Percentiles rank a stretch among this genome's conserved stretches.
Conservation (phyloP, 2,113 vertebrate genomes). For the Calidris pygmaea region DNA sequence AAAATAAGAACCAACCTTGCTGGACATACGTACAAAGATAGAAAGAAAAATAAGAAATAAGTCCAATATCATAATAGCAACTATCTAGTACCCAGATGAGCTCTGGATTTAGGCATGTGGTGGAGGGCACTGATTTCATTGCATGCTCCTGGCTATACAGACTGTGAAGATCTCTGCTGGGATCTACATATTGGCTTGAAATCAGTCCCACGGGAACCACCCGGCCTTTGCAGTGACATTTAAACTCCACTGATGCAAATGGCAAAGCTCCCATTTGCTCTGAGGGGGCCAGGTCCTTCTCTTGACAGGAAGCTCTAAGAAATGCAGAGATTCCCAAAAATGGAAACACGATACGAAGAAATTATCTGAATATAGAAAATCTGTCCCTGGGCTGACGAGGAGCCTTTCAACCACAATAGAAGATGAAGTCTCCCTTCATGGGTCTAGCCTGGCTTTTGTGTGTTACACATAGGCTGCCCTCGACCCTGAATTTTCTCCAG, state of each 20-base stretch:
- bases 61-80: not conserved
- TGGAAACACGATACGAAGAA: not conserved
- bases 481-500: not conserved
- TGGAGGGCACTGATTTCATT: not conserved
- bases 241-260: constrained; percentile 27
- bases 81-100: not conserved
- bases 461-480: not conserved
- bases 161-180: not conserved
- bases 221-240: constrained; percentile 32
- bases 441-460: not conserved
- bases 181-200: not conserved
- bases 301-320: constrained; percentile 35
- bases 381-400: not conserved
- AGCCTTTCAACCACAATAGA: not conserved
- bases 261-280: constrained; percentile 25
- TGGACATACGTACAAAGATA: not conserved
- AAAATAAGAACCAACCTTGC: not conserved
- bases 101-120: not conserved
- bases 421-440: not conserved
- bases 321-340: constrained; percentile 12
- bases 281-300: constrained; percentile 1
- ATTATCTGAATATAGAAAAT: not conserved
- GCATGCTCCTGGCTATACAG: not conserved
- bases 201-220: not conserved
- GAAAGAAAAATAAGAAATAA: not conserved